These are phyloP conservation scores for Ennomos quercinarius DNA, from an alignment of 2,888 invertebrate genomes.

Conservation along the genomic window DNA sequence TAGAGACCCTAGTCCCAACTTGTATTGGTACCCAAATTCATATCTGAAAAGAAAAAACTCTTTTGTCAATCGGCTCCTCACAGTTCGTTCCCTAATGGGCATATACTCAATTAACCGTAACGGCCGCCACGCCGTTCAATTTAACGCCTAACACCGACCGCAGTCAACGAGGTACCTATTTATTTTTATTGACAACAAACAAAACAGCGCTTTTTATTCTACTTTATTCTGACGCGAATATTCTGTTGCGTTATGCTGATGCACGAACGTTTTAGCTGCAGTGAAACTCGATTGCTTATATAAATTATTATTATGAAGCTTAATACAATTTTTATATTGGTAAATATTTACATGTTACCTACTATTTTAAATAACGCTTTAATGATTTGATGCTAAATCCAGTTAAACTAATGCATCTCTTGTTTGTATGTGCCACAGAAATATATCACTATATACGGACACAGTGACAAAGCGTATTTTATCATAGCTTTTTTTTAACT, in stretches of 20 bases:
- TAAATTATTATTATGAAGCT: no score
- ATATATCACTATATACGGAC: no score
- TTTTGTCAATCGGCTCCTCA: constrained; percentile 55
- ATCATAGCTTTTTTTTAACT: no score
- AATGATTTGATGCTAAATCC: no score
- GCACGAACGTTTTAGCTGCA: constrained; percentile 11
- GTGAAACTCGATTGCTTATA: background rate
- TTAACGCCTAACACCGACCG: constrained; percentile 78
- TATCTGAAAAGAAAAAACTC: constrained; percentile 38
- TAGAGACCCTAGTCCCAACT: no score
- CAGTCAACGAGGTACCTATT: constrained; percentile 69
- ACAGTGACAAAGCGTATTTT: no score
- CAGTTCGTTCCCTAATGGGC: constrained; percentile 71
- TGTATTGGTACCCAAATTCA: no score
- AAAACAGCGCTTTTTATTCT: constrained; percentile 29
- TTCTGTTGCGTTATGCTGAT: constrained; percentile 13
- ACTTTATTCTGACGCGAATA: constrained; percentile 12
- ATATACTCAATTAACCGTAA: constrained; percentile 82
- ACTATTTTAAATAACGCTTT: no score
- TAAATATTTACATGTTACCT: no score
- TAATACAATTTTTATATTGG: no score
- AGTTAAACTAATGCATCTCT: no score
- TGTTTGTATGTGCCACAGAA: no score
- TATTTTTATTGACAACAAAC: constrained; percentile 72
- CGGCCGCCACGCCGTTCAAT: constrained; percentile 76